Evolutionary conservation across 1,140 invertebrate genomes (phyloP).

Genomic region (Leguminivora glycinivorella): DNA sequence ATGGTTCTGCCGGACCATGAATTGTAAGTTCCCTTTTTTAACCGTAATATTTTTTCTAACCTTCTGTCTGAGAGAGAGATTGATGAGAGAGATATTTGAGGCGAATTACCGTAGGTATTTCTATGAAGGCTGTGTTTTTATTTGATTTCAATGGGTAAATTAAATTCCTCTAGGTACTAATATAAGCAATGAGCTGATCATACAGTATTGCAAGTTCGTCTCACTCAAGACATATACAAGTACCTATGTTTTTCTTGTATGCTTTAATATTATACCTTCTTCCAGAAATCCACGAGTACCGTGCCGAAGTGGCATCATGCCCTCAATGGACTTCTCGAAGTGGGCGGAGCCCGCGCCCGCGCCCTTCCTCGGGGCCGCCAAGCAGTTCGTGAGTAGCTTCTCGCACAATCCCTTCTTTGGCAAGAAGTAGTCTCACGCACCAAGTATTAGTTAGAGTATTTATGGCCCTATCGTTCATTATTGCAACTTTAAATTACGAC

Average conservation of each 20-base stretch:
- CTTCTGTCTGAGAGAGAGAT: too few species aligned
- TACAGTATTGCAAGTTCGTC: too few species aligned
- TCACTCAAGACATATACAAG: too few species aligned
- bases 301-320: slow-evolving; percentile 91
- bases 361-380: slow-evolving; percentile 73
- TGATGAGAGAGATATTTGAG: too few species aligned
- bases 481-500: not conserved
- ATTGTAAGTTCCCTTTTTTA: slow-evolving; percentile 84
- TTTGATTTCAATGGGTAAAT: too few species aligned
- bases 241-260: too few species aligned
- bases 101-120: too few species aligned
- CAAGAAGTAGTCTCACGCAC: slow-evolving; percentile 77
- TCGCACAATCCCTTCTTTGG: slow-evolving; percentile 79
- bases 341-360: slow-evolving; percentile 86
- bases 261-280: slow-evolving; percentile 41
- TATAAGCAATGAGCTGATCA: too few species aligned
- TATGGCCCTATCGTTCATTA: not conserved
- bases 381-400: slow-evolving; percentile 84
- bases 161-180: too few species aligned
- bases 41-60: not conserved
- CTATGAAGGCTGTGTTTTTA: too few species aligned
- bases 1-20: slow-evolving; percentile 95
- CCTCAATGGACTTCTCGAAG: slow-evolving; percentile 91
- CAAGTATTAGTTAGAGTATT: slow-evolving; percentile 38
- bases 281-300: slow-evolving; percentile 93